These are phyloP conservation scores for Actinemys pallida DNA, from an alignment of 2,113 vertebrate species.

Conservation along the genomic window DNA sequence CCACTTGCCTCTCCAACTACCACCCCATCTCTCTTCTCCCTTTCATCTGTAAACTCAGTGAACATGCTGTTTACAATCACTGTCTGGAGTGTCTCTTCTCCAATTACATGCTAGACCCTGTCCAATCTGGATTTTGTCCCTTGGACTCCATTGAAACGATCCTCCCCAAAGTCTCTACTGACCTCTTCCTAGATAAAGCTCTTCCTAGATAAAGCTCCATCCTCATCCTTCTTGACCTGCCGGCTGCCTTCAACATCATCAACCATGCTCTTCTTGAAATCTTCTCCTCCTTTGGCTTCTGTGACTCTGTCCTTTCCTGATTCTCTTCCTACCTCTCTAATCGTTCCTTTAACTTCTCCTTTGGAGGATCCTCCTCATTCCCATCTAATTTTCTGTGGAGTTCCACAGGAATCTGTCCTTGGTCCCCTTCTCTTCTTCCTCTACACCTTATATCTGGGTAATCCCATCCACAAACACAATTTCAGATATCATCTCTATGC, in stretches of 20 bases:
- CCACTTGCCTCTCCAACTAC: neutral
- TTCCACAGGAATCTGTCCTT: neutral
- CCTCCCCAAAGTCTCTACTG: neutral
- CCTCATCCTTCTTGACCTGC: neutral
- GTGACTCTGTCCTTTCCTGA: neutral
- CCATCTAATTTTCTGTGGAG: neutral
- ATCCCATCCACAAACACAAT: neutral
- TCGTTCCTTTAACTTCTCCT: neutral
- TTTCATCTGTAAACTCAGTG: neutral
- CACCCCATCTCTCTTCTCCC: neutral
- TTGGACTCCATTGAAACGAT: neutral
- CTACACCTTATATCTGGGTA: neutral
- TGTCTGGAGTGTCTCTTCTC: neutral
- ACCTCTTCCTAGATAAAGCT: neutral
- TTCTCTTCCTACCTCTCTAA: neutral
- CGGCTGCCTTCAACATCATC: neutral
- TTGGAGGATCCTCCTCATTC: neutral
- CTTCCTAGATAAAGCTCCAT: neutral
- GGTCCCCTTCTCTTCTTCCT: neutral
- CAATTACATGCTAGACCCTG: neutral
- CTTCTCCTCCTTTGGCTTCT: neutral
- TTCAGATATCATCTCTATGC: neutral
- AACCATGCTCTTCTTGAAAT: neutral
- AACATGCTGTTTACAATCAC: neutral
- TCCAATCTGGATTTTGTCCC: neutral